Conservation (phyloP, 1,140 invertebrate genomes). For the Leptinotarsa texana region DNA sequence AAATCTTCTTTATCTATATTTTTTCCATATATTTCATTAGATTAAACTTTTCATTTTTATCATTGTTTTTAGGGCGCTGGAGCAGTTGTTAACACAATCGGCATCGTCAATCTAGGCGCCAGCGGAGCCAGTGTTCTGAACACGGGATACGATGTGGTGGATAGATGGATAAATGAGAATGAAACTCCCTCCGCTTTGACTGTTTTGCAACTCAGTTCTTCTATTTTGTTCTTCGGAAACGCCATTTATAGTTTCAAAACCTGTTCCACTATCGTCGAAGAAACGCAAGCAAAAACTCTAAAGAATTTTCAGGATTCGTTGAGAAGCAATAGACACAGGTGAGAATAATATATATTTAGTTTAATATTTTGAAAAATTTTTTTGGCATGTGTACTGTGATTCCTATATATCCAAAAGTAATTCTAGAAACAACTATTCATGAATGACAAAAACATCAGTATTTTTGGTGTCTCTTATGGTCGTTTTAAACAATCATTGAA, state of each 20-base stretch:
- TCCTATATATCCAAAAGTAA: too few relatives aligned
- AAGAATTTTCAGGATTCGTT: slow-evolving; percentile 43
- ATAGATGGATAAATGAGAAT: slow-evolving; percentile 41
- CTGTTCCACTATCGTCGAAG: slow-evolving; percentile 50
- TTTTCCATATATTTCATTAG: background rate
- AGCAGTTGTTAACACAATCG: slow-evolving; percentile 43
- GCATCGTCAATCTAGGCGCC: slow-evolving; percentile 42
- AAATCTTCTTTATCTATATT: background rate
- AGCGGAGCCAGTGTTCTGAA: slow-evolving; percentile 46
- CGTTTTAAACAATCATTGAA: too few relatives aligned
- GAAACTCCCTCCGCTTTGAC: slow-evolving; percentile 42
- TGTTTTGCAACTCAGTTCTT: slow-evolving; percentile 53
- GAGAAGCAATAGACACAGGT: slow-evolving; percentile 52
- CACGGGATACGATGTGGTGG: slow-evolving; percentile 44
- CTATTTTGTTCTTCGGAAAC: slow-evolving; percentile 55
- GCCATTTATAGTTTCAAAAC: slow-evolving; percentile 52
- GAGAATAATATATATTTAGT: background rate
- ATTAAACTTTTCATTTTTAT: too few relatives aligned
- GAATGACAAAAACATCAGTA: too few relatives aligned
- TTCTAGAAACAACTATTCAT: too few relatives aligned
- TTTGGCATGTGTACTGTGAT: background rate
- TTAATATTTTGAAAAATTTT: background rate
- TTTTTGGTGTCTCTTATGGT: too few relatives aligned
- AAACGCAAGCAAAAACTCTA: slow-evolving; percentile 48
- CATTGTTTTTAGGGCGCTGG: slow-evolving; percentile 35